Base-by-base conservation (phyloP, 1,140 invertebrate genomes). In the Spodoptera frugiperda region DNA sequence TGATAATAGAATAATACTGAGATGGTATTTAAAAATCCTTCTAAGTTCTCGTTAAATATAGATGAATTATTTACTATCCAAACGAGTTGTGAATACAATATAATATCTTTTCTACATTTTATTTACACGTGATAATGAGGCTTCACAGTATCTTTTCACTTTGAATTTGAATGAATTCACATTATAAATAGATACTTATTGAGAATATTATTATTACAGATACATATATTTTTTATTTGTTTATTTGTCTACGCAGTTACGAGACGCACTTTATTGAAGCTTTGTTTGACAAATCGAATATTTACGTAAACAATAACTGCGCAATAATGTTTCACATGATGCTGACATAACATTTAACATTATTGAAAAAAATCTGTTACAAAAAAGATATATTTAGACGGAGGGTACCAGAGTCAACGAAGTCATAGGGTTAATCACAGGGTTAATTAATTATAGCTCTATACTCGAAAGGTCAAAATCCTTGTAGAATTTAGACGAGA, bases 171-270 rank as follows among this genome's bases (percentile, higher is more conserved):
- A 44, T 61, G 8, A 17, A 61, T 44, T 44, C 57, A 61, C 33
- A 44, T 61, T 61, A 44, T 44, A 30, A n/a, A 44, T 19, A 30
- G 5, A 44, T 12, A 19, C 33, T 19, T 44, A 44, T 46, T 63
- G 59, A 0, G n/a, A 17, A 25, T 44, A 33, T 44, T 63, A 33
- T 44, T 63, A 12, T 39, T 39, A 39, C 9, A 39, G 33, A 63
- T 15, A 33, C 39, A 33, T 61, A 33, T 61, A 39, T 61, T 39
- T 39, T 61, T 61, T 4, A 59, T 61, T 61, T 61, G n/a, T 33
- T 59, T 21, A 33, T 14, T 9, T 15, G 44, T 63, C 59, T 63
- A 39, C 33, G 33, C 33, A 12, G 54, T 57, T 44, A 17, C 11
- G 57, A 33, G 21, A 12, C 33, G 33, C 33, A 39, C 8, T 33